Conservation (phyloP, 2,113 vertebrate genomes). For the Ahaetulla prasina region DNA sequence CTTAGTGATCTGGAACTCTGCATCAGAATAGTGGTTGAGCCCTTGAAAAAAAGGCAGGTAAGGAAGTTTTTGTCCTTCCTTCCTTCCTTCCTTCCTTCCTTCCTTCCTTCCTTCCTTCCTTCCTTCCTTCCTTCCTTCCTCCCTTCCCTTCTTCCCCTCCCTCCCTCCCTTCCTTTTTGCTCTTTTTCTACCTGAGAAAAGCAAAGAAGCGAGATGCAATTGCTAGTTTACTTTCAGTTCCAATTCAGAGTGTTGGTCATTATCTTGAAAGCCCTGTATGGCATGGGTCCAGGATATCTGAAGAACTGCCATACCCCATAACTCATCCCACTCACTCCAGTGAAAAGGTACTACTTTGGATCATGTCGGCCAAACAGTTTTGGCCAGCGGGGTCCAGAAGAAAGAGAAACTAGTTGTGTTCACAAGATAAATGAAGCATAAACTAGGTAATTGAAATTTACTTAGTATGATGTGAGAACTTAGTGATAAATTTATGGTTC, state of each 20-base stretch:
- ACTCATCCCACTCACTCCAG: not conserved
- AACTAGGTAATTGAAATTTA: not conserved
- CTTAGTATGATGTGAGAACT: not conserved
- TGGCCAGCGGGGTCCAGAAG: not conserved
- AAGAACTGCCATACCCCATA: not conserved
- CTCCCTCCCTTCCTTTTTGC: not conserved
- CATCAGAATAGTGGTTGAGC: conserved; percentile 85
- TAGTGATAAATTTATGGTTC: not conserved
- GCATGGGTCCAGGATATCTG: not conserved
- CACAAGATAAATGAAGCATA: not conserved
- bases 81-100: not conserved
- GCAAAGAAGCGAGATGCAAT: not conserved
- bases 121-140: not conserved
- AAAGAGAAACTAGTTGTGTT: not conserved
- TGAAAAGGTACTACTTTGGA: not conserved
- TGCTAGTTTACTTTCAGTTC: not conserved
- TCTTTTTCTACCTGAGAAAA: not conserved
- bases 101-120: not conserved
- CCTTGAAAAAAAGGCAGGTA: conserved; percentile 84
- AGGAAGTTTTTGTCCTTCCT: not conserved
- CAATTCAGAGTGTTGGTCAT: not conserved
- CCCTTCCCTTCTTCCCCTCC: not conserved
- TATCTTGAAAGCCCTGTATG: not conserved
- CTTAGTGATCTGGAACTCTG: conserved; percentile 84
- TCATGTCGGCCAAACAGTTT: not conserved